Evolutionary conservation across 1,140 invertebrate genomes (phyloP).

Genomic region (Brachionus asplanchnoidis): DNA sequence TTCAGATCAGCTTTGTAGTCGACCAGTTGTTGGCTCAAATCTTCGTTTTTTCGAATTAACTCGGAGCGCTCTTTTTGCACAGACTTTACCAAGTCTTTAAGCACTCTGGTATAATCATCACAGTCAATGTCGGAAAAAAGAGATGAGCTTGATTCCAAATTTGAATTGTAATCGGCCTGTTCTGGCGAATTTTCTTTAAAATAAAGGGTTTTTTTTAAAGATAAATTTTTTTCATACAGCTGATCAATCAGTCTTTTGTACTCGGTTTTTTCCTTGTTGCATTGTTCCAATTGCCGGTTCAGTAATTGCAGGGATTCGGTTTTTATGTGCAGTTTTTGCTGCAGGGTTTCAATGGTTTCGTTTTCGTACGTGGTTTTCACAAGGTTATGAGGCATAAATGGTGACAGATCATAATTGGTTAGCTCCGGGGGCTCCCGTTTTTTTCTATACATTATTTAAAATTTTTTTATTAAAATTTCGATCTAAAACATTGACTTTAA

Average conservation of each 20-base stretch:
- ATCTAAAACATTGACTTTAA: background rate
- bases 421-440: background rate
- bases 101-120: slow-evolving; percentile 30
- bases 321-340: slow-evolving; percentile 30
- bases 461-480: background rate
- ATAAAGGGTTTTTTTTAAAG: slow-evolving; percentile 26
- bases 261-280: slow-evolving; percentile 37
- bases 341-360: background rate
- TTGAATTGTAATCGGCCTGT: background rate
- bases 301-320: slow-evolving; percentile 23
- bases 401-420: slow-evolving; percentile 12
- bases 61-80: slow-evolving; percentile 22
- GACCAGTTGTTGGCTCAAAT: background rate
- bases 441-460: background rate
- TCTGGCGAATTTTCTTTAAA: background rate
- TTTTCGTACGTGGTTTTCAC: background rate
- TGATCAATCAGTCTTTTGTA: slow-evolving; percentile 19
- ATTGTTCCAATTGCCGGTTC: background rate
- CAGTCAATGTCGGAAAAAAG: slow-evolving; percentile 35
- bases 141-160: background rate
- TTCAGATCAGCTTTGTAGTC: slow-evolving; percentile 4
- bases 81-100: slow-evolving; percentile 20
- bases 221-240: slow-evolving; percentile 33
- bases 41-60: slow-evolving; percentile 1
- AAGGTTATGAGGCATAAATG: slow-evolving; percentile 17